Evolutionary conservation across 2,797 vertebrate genomes (phyloP).

Genomic region (Sebastiscus tertius): DNA sequence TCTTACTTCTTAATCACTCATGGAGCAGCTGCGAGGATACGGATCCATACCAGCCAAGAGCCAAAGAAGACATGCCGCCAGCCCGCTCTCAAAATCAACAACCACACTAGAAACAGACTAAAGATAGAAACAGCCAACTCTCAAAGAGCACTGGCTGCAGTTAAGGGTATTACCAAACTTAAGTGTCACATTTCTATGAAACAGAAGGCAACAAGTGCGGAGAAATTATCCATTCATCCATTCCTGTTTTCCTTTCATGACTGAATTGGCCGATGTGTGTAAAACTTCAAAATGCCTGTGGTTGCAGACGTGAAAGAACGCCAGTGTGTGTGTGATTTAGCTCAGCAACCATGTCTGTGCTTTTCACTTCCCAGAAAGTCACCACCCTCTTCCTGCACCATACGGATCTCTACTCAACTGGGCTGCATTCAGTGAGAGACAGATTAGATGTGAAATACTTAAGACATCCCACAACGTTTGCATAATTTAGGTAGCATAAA

Average conservation of each 20-base stretch:
- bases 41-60: constrained; percentile 56
- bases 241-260: constrained; percentile 42
- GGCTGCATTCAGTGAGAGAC: constrained; percentile 5
- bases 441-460: not conserved
- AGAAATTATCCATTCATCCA: constrained; percentile 48
- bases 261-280: constrained; percentile 56
- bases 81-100: constrained; percentile 78
- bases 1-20: constrained; percentile 66
- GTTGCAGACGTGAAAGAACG: constrained; percentile 56
- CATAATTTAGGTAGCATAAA: not conserved
- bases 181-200: constrained; percentile 58
- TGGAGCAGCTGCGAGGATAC: constrained; percentile 71
- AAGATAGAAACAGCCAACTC: constrained; percentile 80
- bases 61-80: constrained; percentile 67
- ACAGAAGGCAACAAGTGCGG: constrained; percentile 56
- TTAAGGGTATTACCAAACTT: constrained; percentile 60
- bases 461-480: not conserved
- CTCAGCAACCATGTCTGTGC: constrained; percentile 53
- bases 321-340: constrained; percentile 52
- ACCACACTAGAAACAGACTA: constrained; percentile 74
- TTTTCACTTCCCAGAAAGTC: constrained; percentile 74
- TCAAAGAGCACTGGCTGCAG: constrained; percentile 62
- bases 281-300: constrained; percentile 65
- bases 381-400: constrained; percentile 58
- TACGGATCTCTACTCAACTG: constrained; percentile 39